Conservation (phyloP, 2,113 vertebrate genomes). For the Lipophrys pholis region DNA sequence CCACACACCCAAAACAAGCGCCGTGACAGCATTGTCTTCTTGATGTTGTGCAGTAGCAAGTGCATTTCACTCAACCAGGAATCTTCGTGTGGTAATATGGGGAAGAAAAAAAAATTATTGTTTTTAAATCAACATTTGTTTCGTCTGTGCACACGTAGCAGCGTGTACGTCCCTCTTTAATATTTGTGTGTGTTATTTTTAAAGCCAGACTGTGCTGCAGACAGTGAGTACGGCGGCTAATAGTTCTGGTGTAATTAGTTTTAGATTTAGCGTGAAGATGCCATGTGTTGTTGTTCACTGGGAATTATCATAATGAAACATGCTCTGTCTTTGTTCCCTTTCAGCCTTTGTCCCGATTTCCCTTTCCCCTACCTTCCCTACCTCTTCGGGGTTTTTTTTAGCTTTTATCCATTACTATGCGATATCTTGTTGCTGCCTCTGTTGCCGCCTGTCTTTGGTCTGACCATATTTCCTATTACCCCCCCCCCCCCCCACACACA, state of each 20-base stretch:
- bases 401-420: conserved; percentile 26
- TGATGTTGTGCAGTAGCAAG: conserved; percentile 37
- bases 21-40: conserved; percentile 54
- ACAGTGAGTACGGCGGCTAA: conserved; percentile 52
- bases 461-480: conserved; percentile 20
- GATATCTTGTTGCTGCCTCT: neutral
- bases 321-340: conserved; percentile 52
- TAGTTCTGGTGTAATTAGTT: conserved; percentile 72
- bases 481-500: too few relatives aligned
- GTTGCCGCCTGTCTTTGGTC: conserved; percentile 6
- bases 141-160: neutral
- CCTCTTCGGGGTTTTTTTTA: conserved; percentile 38
- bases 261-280: conserved; percentile 72
- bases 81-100: conserved; percentile 8
- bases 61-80: neutral
- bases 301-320: conserved; percentile 60
- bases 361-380: neutral
- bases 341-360: conserved; percentile 46
- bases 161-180: conserved; percentile 12
- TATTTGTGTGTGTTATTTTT: conserved; percentile 23
- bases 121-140: conserved; percentile 9
- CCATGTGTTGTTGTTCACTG: conserved; percentile 66
- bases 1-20: conserved; percentile 33
- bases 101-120: conserved; percentile 7
- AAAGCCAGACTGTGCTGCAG: conserved; percentile 47